phyloP scores from a whole-genome alignment of 2,113 vertebrate species.

The Solea senegalensis region DNA sequence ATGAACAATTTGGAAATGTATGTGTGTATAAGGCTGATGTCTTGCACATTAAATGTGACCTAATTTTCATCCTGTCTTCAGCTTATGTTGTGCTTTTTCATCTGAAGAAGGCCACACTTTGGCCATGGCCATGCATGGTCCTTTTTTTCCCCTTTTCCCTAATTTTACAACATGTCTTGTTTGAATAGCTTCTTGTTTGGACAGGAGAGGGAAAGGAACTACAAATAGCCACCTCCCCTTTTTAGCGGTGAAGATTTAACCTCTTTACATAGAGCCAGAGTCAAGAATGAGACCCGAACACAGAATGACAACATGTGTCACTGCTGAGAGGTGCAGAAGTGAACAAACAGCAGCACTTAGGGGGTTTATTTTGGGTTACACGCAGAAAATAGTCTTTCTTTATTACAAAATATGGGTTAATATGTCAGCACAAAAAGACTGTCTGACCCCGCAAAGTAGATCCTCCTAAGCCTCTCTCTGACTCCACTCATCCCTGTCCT shows the following conservation, averaged over 20 bases:
- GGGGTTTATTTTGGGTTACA: conserved; percentile 24
- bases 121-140: too few species aligned
- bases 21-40: too few species aligned
- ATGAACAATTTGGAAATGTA: too few species aligned
- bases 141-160: conserved; percentile 4
- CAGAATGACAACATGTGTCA: neutral
- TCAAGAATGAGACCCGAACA: neutral
- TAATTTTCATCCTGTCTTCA: too few species aligned
- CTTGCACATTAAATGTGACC: too few species aligned
- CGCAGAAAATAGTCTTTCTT: conserved; percentile 8
- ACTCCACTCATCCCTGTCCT: conserved; percentile 1
- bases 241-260: conserved; percentile 56
- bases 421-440: conserved; percentile 45
- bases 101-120: conserved; percentile 39
- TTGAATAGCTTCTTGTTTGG: conserved; percentile 61
- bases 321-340: neutral
- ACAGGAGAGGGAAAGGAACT: conserved; percentile 49
- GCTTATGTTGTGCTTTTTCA: too few species aligned
- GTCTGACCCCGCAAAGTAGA: conserved; percentile 43
- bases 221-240: conserved; percentile 61
- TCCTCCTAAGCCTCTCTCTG: conserved; percentile 16
- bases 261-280: conserved; percentile 21
- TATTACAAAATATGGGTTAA: conserved; percentile 42
- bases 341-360: neutral
- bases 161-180: conserved; percentile 54